phyloP scores from a whole-genome alignment of 2,888 invertebrate species.

The Eristalis pertinax region DNA sequence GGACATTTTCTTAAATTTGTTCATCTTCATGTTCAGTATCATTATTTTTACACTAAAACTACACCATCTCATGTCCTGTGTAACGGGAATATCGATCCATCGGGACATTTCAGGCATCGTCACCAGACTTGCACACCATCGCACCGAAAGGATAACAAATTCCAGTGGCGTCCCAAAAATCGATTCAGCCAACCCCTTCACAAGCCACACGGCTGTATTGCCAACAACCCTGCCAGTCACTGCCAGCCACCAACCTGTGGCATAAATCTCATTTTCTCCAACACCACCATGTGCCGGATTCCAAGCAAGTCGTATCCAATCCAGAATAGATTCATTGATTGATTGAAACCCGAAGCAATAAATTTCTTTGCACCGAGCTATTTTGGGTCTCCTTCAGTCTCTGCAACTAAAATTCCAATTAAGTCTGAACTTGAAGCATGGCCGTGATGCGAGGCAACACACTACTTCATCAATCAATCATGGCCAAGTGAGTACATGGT shows the following conservation, averaged over 20 bases:
- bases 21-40: too few relatives aligned
- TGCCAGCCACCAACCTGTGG: constrained; percentile 6
- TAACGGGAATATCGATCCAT: too few relatives aligned
- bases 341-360: constrained; percentile 1
- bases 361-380: constrained; percentile 3
- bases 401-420: constrained; percentile 17
- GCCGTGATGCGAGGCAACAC: not conserved
- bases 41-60: too few relatives aligned
- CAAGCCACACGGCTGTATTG: constrained; percentile 18
- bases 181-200: constrained; percentile 26
- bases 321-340: constrained; percentile 23
- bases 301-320: not conserved
- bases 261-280: not conserved
- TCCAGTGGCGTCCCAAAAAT: constrained; percentile 4
- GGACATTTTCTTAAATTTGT: too few relatives aligned
- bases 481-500: not conserved
- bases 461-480: not conserved
- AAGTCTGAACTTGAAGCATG: not conserved
- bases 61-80: not conserved
- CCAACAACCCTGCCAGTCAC: constrained; percentile 5
- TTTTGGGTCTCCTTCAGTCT: not conserved
- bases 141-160: not conserved
- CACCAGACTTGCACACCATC: not conserved
- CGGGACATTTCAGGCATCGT: too few relatives aligned
- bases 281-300: not conserved